These are phyloP conservation scores for Cabera pusaria DNA, from an alignment of 2,888 invertebrate genomes.

Conservation along the genomic window DNA sequence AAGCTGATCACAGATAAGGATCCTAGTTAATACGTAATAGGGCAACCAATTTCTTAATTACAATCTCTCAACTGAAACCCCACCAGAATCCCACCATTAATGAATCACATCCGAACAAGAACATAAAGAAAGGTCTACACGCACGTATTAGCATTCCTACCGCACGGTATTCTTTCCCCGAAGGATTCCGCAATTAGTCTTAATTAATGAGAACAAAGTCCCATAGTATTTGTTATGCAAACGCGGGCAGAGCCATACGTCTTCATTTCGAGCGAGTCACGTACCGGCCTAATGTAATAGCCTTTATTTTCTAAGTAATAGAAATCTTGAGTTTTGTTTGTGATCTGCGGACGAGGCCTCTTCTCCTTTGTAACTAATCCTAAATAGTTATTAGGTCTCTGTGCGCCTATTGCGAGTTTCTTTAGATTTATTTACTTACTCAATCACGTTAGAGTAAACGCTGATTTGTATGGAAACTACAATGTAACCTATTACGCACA, in stretches of 20 bases:
- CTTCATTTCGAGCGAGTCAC: constrained; percentile 57
- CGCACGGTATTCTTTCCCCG: constrained; percentile 36
- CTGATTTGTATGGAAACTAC: too few relatives aligned
- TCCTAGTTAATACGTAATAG: too few relatives aligned
- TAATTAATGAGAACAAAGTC: constrained; percentile 59
- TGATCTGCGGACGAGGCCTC: too few relatives aligned
- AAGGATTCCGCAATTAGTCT: constrained; percentile 66
- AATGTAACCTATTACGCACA: too few relatives aligned
- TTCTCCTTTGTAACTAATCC: too few relatives aligned
- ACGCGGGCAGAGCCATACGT: constrained; percentile 54
- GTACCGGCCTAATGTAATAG: constrained; percentile 45
- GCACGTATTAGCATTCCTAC: constrained; percentile 35
- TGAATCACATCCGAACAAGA: constrained; percentile 12
- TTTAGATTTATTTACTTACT: too few relatives aligned
- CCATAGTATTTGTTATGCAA: constrained; percentile 62
- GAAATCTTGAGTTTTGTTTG: constrained; percentile 6
- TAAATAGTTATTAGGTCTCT: too few relatives aligned
- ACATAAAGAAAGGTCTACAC: constrained; percentile 19
- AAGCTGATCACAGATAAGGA: too few relatives aligned
- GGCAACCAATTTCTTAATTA: too few relatives aligned
- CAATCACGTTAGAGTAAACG: too few relatives aligned
- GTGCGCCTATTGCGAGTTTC: too few relatives aligned
- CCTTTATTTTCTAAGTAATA: constrained; percentile 17
- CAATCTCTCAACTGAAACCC: too few relatives aligned
- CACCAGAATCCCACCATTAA: not conserved